These are phyloP conservation scores for Grammomys dolichurus DNA, from an alignment of 2,113 vertebrate genomes.

Conservation along the genomic window DNA sequence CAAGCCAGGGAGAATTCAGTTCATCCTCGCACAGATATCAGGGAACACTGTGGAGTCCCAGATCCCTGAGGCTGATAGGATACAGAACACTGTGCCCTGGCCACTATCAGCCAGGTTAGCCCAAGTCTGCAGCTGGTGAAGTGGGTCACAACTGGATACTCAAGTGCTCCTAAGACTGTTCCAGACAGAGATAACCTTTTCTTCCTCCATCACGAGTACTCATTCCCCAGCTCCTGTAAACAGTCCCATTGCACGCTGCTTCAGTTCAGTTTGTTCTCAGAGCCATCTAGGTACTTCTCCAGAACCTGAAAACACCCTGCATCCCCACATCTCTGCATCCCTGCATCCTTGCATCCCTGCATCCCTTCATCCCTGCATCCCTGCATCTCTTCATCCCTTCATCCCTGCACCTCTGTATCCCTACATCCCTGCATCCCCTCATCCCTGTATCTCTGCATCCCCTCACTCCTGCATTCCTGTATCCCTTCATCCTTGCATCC, in stretches of 20 bases:
- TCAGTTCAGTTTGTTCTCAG: neutral
- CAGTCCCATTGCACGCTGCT: neutral
- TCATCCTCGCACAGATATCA: neutral
- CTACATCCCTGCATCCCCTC: neutral
- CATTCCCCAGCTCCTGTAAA: neutral
- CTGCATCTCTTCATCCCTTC: neutral
- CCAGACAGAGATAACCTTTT: neutral
- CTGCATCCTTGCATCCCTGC: neutral
- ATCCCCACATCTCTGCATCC: neutral
- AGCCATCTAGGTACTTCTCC: neutral
- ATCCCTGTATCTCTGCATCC: neutral
- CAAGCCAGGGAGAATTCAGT: neutral
- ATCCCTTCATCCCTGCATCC: neutral
- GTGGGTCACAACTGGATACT: constrained; percentile 23
- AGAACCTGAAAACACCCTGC: neutral
- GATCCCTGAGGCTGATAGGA: constrained; percentile 16
- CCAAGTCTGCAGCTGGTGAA: neutral
- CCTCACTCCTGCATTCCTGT: neutral
- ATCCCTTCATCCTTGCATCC: neutral
- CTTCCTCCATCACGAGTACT: neutral
- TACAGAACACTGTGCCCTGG: neutral
- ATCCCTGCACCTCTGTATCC: neutral
- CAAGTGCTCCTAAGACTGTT: neutral
- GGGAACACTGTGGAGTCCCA: neutral
- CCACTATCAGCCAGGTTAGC: neutral